Evolutionary conservation across 1,140 invertebrate genomes (phyloP), one percentile per base, ranked within the genome.

Genomic region (Drosophila sproati): DNA sequence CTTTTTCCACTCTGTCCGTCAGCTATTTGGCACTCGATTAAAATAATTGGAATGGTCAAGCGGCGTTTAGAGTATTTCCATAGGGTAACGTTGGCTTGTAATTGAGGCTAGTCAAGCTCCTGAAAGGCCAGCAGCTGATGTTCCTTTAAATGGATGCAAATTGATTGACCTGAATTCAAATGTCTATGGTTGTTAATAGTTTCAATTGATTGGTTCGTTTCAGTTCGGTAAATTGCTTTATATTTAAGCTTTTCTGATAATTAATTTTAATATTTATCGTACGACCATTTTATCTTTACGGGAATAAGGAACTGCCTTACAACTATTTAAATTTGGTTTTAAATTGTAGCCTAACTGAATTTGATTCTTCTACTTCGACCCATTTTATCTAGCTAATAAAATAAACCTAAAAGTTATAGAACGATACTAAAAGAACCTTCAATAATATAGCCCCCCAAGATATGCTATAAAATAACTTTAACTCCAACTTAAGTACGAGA

Each of bases 21-120:
- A 8, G 32, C 43, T 55, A 52, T 68, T 67, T 68, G 48, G 60
- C 77, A 69, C 72, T 77, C 77, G 77, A 73, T 86, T 70, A 63
- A 72, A 75, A 78, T 56, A 57, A 62, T 70, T 62, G 50, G 43
- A 57, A 74, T 61, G 56, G 41, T 62, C 72, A 55, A 74, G 64
- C 51, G 45, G 45, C 43, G 34, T 39, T 68, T 60, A 7, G 41
- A 4, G 41, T 41, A 41, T 64, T 56, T 56, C 34, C 5, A 2
- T n/a, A 60, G 64, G 2, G 54, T 60, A 55, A 37, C 61, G 32
- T 37, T 51, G 54, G 20, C 47, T 20, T 8, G 41, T 55, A 39
- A 74, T 67, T 77, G 41, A 45, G 39, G 68, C 50, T 52, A 51
- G 32, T 56, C 45, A 35, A 63, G 56, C 32, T n/a, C 29, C 35